A percentile compares a stretch with the other conserved stretches of the same genome.
Evolutionary conservation across 2,888 invertebrate species (phyloP).

Genomic region (Phytoseiulus persimilis): DNA sequence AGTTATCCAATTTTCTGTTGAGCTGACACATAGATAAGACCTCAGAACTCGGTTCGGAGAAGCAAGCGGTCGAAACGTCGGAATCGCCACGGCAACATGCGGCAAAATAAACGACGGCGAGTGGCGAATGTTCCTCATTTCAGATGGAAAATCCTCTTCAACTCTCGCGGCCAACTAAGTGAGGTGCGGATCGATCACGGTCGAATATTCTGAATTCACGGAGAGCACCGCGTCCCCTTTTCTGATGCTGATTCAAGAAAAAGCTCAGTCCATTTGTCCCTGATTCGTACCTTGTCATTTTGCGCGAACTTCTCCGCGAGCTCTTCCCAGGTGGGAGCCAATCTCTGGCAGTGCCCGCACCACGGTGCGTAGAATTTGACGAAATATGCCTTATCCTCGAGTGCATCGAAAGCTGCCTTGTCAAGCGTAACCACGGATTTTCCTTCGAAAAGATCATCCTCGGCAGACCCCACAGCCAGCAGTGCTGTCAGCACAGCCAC

Average conservation of each 20-base stretch:
- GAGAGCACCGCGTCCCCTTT: too few species aligned
- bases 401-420: slow-evolving; percentile 9
- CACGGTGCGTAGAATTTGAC: slow-evolving; percentile 86
- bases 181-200: neutral
- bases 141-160: neutral
- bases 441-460: slow-evolving; percentile 31
- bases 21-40: too few species aligned
- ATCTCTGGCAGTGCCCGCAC: slow-evolving; percentile 74
- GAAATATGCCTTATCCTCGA: slow-evolving; percentile 55
- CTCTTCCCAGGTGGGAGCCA: slow-evolving; percentile 76
- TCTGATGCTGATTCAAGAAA: too few species aligned
- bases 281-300: slow-evolving; percentile 49
- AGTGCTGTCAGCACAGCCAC: neutral
- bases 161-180: neutral
- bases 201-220: neutral
- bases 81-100: neutral
- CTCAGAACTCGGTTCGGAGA: too few species aligned
- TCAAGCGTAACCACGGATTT: slow-evolving; percentile 10
- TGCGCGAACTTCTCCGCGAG: slow-evolving; percentile 65
- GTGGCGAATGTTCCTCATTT: too few species aligned
- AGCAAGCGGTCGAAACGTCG: neutral
- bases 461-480: neutral
- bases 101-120: too few species aligned
- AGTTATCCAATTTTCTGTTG: too few species aligned
- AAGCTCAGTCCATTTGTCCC: neutral